Percentiles rank a stretch among this genome's conserved stretches.
Evolutionary conservation across 2,888 invertebrate genomes (phyloP).

Genomic region (Volucella bombylans): DNA sequence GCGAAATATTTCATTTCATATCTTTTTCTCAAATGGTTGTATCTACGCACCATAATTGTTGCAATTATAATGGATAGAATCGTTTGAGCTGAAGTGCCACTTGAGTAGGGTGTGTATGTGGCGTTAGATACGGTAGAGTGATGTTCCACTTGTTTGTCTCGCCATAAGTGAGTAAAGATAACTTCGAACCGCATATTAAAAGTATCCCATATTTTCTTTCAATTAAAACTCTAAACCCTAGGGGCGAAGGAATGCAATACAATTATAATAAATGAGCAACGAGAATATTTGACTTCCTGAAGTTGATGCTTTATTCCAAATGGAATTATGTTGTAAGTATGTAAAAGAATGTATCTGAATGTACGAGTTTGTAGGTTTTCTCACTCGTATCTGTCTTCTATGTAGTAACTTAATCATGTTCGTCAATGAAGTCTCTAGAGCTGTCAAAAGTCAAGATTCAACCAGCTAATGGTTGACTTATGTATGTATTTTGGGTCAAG

Average conservation of each 20-base stretch:
- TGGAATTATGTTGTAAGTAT: neutral
- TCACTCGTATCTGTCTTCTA: no score
- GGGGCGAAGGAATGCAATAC: no score
- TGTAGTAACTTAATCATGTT: slow-evolving; percentile 27
- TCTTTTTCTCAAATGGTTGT: slow-evolving; percentile 22
- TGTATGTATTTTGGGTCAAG: slow-evolving; percentile 46
- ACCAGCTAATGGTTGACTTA: slow-evolving; percentile 32
- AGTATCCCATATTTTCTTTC: slow-evolving; percentile 20
- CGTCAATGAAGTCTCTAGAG: slow-evolving; percentile 35
- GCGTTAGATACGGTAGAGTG: neutral
- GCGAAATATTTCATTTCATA: neutral
- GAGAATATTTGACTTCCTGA: slow-evolving; percentile 36
- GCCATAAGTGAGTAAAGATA: neutral
- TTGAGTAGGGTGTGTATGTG: neutral
- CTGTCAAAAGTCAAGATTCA: slow-evolving; percentile 24
- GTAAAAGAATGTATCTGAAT: neutral
- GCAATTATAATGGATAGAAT: slow-evolving; percentile 24
- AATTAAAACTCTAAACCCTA: neutral
- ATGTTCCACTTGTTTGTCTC: neutral
- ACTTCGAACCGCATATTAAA: neutral
- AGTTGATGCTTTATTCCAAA: slow-evolving; percentile 21
- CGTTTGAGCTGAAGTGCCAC: slow-evolving; percentile 15
- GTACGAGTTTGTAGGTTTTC: slow-evolving; percentile 15
- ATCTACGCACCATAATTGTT: slow-evolving; percentile 48
- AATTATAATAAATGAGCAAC: neutral